Evolutionary conservation across 2,113 vertebrate species (phyloP), one percentile per base, ranked within the genome.

Genomic region (Grammomys surdaster): DNA sequence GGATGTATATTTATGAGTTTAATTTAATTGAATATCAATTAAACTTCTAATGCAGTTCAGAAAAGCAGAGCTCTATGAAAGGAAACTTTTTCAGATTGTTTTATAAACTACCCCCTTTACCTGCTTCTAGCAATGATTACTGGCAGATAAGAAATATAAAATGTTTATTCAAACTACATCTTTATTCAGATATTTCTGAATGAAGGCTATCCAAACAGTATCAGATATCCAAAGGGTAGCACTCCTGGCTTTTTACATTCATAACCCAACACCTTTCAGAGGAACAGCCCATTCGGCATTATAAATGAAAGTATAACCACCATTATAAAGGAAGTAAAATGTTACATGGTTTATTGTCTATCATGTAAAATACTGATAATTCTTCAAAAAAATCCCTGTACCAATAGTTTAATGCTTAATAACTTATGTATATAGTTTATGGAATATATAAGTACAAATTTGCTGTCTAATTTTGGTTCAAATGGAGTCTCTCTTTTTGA

Each of bases 21-120:
- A 36, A 89, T 72, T 95, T 93, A 93, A 90, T 36, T 89, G 56
- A 73, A 4, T 81, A 43, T 94, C 16, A 91, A 73, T 60, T 84
- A 88, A 84, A 48, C 31, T 70, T 95, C 58, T 80, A 33, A 76
- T 65, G 63, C 3, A 91, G 12, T 17, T 77, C 33, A 87, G 91
- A 48, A 26, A 9, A 58, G 3, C 58, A 90, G 11, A 95, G 78
- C 9, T 26, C 36, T 51, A 77, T 67, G 7, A 12, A 69, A 17
- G 6, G 14, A 36, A 8, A 5, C 63, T 51, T 91, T 26, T 89
- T n/a, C 3, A 8, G 54, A 72, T 19, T 69, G 10, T 63, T 73
- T 88, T n/a, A 36, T 31, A 12, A 3, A 84, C 20, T 20, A n/a
- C 24, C 33, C 60, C 7, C 43, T 75, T 46, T 40, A 88, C 36